phyloP scores from a whole-genome alignment of 2,888 invertebrate genomes.

The Eulithis testata region DNA sequence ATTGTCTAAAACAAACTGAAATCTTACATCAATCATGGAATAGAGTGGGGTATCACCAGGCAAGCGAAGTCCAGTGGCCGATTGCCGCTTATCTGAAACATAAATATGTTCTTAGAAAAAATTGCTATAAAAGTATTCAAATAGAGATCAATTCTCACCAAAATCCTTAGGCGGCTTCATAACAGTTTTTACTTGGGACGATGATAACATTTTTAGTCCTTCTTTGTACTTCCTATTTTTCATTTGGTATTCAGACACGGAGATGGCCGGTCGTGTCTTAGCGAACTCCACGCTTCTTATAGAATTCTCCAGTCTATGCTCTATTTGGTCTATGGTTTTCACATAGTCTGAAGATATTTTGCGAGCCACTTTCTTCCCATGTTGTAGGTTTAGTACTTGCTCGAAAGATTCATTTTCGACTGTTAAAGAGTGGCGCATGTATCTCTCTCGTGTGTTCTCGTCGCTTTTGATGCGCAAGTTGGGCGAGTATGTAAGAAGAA shows the following conservation, averaged over 20 bases:
- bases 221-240: constrained; percentile 57
- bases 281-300: constrained; percentile 66
- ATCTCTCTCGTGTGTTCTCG: constrained; percentile 48
- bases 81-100: constrained; percentile 22
- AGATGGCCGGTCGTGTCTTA: constrained; percentile 61
- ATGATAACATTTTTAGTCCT: constrained; percentile 33
- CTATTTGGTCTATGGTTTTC: constrained; percentile 62
- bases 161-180: constrained; percentile 29
- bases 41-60: constrained; percentile 58
- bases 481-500: constrained; percentile 54
- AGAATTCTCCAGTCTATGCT: constrained; percentile 53
- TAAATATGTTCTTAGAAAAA: constrained; percentile 4
- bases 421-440: constrained; percentile 46
- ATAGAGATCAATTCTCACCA: constrained; percentile 25
- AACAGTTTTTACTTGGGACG: constrained; percentile 22
- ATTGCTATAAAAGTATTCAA: background rate
- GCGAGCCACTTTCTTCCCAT: constrained; percentile 57
- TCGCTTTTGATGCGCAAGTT: constrained; percentile 43
- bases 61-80: constrained; percentile 47
- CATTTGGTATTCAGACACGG: constrained; percentile 62
- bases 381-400: constrained; percentile 60
- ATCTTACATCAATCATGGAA: constrained; percentile 46
- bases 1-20: background rate
- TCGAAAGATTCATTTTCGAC: constrained; percentile 51
- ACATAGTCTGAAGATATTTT: constrained; percentile 74